Evolutionary conservation across 1,140 invertebrate species (phyloP).

Genomic region (Mizuhopecten yessoensis): DNA sequence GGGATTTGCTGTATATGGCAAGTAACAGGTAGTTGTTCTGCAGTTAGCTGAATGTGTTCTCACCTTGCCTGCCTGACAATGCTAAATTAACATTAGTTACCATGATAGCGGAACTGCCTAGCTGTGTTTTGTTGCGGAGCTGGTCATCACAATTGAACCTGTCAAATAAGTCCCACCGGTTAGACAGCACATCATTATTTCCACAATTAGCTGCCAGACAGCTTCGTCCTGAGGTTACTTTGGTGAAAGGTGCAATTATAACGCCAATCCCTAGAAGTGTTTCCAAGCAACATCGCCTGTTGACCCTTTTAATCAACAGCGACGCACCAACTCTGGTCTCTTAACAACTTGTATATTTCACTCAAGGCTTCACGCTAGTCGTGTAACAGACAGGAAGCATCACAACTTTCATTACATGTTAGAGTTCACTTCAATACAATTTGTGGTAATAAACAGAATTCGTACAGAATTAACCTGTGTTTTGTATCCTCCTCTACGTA

Average conservation of each 20-base stretch:
- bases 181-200: constrained; percentile 14
- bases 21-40: background rate
- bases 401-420: constrained; percentile 19
- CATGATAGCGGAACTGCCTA: background rate
- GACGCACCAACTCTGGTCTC: background rate
- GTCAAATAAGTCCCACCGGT: constrained; percentile 30
- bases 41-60: background rate
- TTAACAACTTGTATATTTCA: background rate
- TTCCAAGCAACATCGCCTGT: constrained; percentile 30
- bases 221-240: constrained; percentile 4
- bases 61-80: background rate
- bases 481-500: background rate
- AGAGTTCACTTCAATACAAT: constrained; percentile 25
- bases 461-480: background rate
- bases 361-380: background rate
- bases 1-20: too few species aligned
- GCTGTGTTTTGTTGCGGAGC: background rate
- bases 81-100: background rate
- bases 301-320: constrained; percentile 38
- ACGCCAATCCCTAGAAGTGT: background rate
- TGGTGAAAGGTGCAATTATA: constrained; percentile 29
- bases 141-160: constrained; percentile 16
- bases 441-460: background rate
- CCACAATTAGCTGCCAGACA: constrained; percentile 31
- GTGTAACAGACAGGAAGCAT: background rate